Percentiles rank a stretch among this genome's conserved stretches.
These are phyloP conservation scores for Cyprinella venusta DNA, from an alignment of 2,797 vertebrate species.

Conservation along the genomic window DNA sequence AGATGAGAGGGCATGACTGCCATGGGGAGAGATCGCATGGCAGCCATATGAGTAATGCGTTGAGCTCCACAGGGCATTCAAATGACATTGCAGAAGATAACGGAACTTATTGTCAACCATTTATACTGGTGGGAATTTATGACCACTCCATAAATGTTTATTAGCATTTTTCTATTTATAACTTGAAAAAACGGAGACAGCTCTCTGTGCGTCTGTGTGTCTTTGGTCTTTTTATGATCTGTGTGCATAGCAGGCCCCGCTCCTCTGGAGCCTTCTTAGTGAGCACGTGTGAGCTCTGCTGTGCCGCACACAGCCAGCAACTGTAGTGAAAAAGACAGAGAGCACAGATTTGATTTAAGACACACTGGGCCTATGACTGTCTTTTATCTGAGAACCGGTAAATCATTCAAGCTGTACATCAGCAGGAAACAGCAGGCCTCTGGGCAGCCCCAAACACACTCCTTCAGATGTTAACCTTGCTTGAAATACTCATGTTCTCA, in stretches of 20 bases:
- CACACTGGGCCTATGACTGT: constrained; percentile 74
- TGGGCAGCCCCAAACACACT: constrained; percentile 56
- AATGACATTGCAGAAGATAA: constrained; percentile 79
- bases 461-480: constrained; percentile 35
- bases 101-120: constrained; percentile 78
- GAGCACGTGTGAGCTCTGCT: constrained; percentile 52
- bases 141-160: constrained; percentile 81
- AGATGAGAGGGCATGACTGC: constrained; percentile 57
- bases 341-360: constrained; percentile 53
- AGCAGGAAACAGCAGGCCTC: constrained; percentile 73
- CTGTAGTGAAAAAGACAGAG: constrained; percentile 64
- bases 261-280: constrained; percentile 70
- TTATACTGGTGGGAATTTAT: constrained; percentile 78
- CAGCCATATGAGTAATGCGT: constrained; percentile 70
- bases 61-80: constrained; percentile 72
- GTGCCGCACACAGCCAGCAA: constrained; percentile 57
- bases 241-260: constrained; percentile 65
- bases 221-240: constrained; percentile 75
- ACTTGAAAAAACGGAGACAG: constrained; percentile 76
- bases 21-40: constrained; percentile 40
- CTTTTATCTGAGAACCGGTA: constrained; percentile 82
- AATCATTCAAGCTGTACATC: constrained; percentile 79
- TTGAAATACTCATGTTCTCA: constrained; percentile 31
- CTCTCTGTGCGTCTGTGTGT: constrained; percentile 63
- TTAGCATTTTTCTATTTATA: constrained; percentile 83